Percentiles rank a stretch among this genome's conserved stretches.
phyloP scores from a whole-genome alignment of 53 echinoderm and acorn worm species.

The Antedon mediterranea region DNA sequence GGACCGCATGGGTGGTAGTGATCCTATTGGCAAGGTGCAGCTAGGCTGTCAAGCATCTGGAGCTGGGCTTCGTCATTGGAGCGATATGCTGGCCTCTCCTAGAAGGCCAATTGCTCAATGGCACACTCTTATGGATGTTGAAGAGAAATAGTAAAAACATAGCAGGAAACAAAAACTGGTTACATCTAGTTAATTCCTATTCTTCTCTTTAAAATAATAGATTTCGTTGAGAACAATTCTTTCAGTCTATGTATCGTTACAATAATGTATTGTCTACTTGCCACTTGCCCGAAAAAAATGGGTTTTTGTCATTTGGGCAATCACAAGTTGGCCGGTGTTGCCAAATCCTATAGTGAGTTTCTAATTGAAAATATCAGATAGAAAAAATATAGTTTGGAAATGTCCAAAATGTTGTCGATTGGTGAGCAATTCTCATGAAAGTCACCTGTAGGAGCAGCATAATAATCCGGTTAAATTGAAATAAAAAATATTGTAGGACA shows the following conservation, averaged over 20 bases:
- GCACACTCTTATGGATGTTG: slow-evolving; percentile 93
- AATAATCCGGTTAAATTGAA: neutral
- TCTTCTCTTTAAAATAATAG: neutral
- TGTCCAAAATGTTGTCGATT: neutral
- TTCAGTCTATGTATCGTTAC: neutral
- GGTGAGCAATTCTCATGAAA: neutral
- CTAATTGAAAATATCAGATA: neutral
- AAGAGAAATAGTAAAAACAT: slow-evolving; percentile 23
- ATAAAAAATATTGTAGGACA: neutral
- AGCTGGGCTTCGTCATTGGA: slow-evolving; percentile 98
- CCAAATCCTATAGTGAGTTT: neutral
- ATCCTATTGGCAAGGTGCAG: slow-evolving; percentile 91
- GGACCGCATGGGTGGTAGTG: slow-evolving; percentile 99
- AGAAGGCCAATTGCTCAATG: slow-evolving; percentile 98
- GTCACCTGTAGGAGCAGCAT: neutral
- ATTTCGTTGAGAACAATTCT: neutral
- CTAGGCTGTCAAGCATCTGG: slow-evolving; percentile 98
- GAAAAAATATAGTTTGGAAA: neutral
- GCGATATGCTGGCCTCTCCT: slow-evolving; percentile 99
- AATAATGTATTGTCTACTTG: neutral
- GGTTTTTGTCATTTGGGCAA: neutral
- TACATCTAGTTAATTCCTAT: neutral
- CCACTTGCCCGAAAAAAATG: neutral
- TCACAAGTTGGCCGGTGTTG: neutral
- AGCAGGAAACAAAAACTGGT: neutral